Conservation (phyloP, 2,888 invertebrate species). For the Oxycera nigricornis region DNA sequence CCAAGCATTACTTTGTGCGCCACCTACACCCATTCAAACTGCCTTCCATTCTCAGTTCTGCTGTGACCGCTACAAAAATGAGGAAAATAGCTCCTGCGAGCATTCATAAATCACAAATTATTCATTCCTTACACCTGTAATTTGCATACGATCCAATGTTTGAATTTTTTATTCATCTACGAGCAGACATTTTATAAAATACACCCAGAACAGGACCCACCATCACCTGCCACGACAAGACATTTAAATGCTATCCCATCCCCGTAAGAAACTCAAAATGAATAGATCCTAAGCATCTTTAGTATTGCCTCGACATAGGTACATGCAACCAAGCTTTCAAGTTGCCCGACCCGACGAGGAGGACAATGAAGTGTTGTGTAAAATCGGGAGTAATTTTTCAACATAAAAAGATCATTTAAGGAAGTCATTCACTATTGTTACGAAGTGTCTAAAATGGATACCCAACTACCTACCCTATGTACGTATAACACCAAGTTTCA, state of each 20-base stretch:
- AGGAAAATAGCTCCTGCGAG: conserved; percentile 22
- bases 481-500: neutral
- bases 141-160: conserved; percentile 44
- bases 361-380: conserved; percentile 38
- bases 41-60: neutral
- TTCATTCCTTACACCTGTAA: conserved; percentile 46
- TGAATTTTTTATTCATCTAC: conserved; percentile 16
- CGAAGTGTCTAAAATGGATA: conserved; percentile 9
- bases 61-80: neutral
- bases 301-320: neutral
- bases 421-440: conserved; percentile 38
- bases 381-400: conserved; percentile 46
- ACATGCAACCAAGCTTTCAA: neutral
- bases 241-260: neutral
- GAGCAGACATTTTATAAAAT: neutral
- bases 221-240: neutral
- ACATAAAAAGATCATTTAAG: conserved; percentile 47
- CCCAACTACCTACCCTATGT: neutral
- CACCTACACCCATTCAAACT: neutral
- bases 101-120: conserved; percentile 48
- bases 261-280: neutral
- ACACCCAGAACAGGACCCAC: neutral
- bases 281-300: neutral
- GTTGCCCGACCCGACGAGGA: neutral
- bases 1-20: neutral